These are phyloP conservation scores for Colostygia pectinataria DNA, from an alignment of 2,888 invertebrate genomes.

Conservation along the genomic window DNA sequence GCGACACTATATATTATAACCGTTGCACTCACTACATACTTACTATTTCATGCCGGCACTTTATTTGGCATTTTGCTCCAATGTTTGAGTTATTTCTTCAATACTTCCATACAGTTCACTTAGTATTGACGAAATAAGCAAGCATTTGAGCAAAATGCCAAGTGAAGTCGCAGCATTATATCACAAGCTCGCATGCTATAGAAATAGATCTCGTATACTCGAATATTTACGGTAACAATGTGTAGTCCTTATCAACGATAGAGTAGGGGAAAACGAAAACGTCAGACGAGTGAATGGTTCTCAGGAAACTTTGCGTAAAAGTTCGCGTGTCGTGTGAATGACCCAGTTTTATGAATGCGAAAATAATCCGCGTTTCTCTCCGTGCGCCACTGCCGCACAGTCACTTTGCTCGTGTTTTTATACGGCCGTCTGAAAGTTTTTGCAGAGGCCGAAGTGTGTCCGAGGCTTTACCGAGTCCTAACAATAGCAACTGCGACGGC, in stretches of 20 bases:
- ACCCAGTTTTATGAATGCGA: conserved; percentile 1
- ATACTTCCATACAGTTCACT: too few relatives aligned
- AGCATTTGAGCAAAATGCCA: too few relatives aligned
- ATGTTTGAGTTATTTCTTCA: too few relatives aligned
- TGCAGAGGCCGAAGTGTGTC: conserved; percentile 33
- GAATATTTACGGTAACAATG: too few relatives aligned
- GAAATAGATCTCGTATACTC: too few relatives aligned
- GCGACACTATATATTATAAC: too few relatives aligned
- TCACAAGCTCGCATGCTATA: too few relatives aligned
- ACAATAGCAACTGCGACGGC: conserved; percentile 45
- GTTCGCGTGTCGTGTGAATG: neutral
- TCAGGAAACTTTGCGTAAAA: neutral
- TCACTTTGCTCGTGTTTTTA: conserved; percentile 6
- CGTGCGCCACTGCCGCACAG: neutral
- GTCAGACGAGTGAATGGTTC: conserved; percentile 1
- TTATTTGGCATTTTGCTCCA: too few relatives aligned
- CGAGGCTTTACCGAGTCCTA: conserved; percentile 30
- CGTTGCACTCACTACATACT: too few relatives aligned
- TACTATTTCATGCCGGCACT: too few relatives aligned
- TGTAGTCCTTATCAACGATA: neutral
- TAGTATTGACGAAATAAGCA: too few relatives aligned
- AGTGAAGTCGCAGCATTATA: too few relatives aligned
- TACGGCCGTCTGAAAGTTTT: neutral
- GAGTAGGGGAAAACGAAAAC: neutral
- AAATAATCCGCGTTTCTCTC: neutral